phyloP scores from a whole-genome alignment of 2,888 invertebrate species.

The Cephonodes hylas region DNA sequence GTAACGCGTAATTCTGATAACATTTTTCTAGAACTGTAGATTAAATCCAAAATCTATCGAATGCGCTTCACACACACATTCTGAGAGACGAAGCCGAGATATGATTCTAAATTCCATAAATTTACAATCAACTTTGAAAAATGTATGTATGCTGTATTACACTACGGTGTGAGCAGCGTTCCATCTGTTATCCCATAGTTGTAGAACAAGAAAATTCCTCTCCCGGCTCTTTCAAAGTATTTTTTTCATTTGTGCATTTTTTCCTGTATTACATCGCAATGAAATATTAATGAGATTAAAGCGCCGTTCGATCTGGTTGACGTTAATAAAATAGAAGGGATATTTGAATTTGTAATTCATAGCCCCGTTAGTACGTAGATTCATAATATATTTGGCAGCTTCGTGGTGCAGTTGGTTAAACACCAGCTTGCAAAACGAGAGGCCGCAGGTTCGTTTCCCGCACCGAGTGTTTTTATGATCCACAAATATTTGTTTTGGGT shows the following conservation, averaged over 20 bases:
- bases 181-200: slow-evolving; percentile 20
- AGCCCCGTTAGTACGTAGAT: neutral
- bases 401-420: neutral
- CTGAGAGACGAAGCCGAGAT: too few relatives aligned
- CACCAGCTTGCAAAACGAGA: too few relatives aligned
- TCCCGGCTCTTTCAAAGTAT: slow-evolving; percentile 7
- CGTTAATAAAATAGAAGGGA: neutral
- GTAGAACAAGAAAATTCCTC: slow-evolving; percentile 29
- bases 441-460: too few relatives aligned
- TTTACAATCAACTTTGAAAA: too few relatives aligned
- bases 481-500: too few relatives aligned
- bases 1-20: too few relatives aligned
- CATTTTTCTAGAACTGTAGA: too few relatives aligned
- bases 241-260: slow-evolving; percentile 5
- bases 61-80: too few relatives aligned
- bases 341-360: neutral
- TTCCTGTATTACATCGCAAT: slow-evolving; percentile 11
- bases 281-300: slow-evolving; percentile 11
- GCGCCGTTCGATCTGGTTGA: neutral
- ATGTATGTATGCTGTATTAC: too few relatives aligned
- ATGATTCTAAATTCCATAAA: too few relatives aligned
- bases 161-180: slow-evolving; percentile 21
- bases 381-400: neutral
- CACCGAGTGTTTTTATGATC: too few relatives aligned
- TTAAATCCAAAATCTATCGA: too few relatives aligned